phyloP scores from a whole-genome alignment of 2,888 invertebrate genomes.

The Dyspetes luteomarginatus region DNA sequence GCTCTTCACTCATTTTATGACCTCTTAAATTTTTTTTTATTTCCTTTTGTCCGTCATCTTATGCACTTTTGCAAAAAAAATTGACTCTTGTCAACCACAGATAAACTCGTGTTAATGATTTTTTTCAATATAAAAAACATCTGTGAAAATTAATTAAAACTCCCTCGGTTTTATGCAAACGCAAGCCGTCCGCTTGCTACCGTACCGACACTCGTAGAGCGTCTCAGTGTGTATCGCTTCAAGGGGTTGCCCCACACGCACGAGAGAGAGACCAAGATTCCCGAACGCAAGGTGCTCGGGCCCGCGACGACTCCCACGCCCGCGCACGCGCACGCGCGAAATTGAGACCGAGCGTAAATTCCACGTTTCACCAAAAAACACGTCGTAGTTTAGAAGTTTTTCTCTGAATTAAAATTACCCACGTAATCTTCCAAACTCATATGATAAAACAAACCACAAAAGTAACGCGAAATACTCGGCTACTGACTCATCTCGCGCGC shows the following conservation, averaged over 20 bases:
- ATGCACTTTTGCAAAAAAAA: not conserved
- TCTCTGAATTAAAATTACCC: too few species aligned
- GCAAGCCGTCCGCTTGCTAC: slow-evolving; percentile 11
- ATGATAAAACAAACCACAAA: too few species aligned
- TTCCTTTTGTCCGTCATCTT: slow-evolving; percentile 2
- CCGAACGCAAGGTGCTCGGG: slow-evolving; percentile 36
- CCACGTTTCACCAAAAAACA: too few species aligned
- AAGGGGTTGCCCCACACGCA: not conserved
- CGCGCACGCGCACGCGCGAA: slow-evolving; percentile 10
- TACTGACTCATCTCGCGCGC: too few species aligned
- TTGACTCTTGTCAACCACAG: not conserved
- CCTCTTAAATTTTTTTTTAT: slow-evolving; percentile 15
- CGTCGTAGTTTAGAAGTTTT: too few species aligned
- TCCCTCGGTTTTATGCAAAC: slow-evolving; percentile 31
- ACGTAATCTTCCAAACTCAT: too few species aligned
- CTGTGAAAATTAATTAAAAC: slow-evolving; percentile 15
- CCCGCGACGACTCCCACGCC: slow-evolving; percentile 20
- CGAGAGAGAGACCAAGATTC: slow-evolving; percentile 18
- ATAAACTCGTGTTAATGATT: slow-evolving; percentile 15
- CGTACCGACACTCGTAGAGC: slow-evolving; percentile 9
- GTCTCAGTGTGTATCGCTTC: slow-evolving; percentile 16
- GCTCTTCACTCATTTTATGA: slow-evolving; percentile 16
- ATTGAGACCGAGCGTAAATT: too few species aligned
- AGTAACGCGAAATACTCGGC: too few species aligned
- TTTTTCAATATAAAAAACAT: slow-evolving; percentile 6